These are phyloP conservation scores for Chiloscyllium plagiosum DNA, from an alignment of 2,113 vertebrate genomes.

Conservation along the genomic window DNA sequence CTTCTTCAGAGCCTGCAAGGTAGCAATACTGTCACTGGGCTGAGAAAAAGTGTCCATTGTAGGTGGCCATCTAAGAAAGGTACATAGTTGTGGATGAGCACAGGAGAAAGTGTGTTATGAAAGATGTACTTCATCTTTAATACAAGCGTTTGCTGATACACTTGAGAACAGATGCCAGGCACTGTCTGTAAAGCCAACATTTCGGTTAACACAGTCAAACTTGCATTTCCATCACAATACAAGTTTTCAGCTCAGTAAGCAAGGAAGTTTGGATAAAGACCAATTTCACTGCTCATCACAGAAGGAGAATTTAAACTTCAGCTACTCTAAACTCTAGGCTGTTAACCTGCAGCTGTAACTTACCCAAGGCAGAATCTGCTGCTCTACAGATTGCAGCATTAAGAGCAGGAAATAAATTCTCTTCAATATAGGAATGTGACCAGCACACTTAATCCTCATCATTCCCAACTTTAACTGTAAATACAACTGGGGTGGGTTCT, in stretches of 20 bases:
- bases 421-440: not conserved
- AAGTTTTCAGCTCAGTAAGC: not conserved
- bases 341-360: not conserved
- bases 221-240: not conserved
- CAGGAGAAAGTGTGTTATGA: too few relatives aligned
- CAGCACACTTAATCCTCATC: not conserved
- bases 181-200: not conserved
- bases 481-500: not conserved
- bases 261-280: not conserved
- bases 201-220: not conserved
- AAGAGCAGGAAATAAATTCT: not conserved
- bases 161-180: not conserved
- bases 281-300: conserved; percentile 17
- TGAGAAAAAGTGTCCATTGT: not conserved
- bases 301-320: not conserved
- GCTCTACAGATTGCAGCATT: not conserved
- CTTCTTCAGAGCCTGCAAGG: not conserved
- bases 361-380: conserved; percentile 13
- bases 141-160: not conserved
- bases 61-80: not conserved
- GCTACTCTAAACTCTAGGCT: not conserved
- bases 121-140: not conserved
- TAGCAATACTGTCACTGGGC: not conserved
- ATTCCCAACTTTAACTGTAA: not conserved
- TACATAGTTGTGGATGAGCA: not conserved